phyloP scores from a whole-genome alignment of 2,888 invertebrate species.

The Xestia xanthographa region DNA sequence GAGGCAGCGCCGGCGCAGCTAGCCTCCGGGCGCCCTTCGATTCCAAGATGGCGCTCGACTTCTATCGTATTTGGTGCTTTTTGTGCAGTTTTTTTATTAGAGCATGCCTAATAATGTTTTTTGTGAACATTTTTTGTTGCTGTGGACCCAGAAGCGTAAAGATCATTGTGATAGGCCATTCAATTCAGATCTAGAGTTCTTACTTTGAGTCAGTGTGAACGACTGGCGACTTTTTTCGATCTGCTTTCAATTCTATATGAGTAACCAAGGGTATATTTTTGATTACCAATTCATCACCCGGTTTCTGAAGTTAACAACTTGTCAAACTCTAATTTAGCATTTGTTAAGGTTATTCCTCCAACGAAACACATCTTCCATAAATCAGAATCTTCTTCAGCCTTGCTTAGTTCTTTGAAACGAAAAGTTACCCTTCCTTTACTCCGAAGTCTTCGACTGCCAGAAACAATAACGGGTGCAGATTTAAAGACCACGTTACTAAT shows the following conservation, averaged over 20 bases:
- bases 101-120: constrained; percentile 46
- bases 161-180: constrained; percentile 47
- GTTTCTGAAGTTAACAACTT: background rate
- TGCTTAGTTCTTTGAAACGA: background rate
- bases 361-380: too few relatives aligned
- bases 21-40: constrained; percentile 81
- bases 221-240: constrained; percentile 19
- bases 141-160: constrained; percentile 48
- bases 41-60: constrained; percentile 80
- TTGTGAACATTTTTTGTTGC: constrained; percentile 48
- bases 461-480: constrained; percentile 31
- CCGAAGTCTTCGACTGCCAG: background rate
- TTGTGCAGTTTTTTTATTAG: constrained; percentile 49
- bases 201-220: constrained; percentile 14
- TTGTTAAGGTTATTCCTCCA: background rate
- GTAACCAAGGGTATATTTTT: background rate
- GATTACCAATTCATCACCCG: background rate
- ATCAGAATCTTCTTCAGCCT: too few relatives aligned
- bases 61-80: constrained; percentile 71
- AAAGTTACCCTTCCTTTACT: background rate
- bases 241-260: constrained; percentile 7
- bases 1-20: constrained; percentile 72
- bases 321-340: background rate
- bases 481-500: constrained; percentile 39
- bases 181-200: constrained; percentile 43